Conservation (phyloP, 53 echinoderm and acorn worm genomes). For the Patiria pectinifera region DNA sequence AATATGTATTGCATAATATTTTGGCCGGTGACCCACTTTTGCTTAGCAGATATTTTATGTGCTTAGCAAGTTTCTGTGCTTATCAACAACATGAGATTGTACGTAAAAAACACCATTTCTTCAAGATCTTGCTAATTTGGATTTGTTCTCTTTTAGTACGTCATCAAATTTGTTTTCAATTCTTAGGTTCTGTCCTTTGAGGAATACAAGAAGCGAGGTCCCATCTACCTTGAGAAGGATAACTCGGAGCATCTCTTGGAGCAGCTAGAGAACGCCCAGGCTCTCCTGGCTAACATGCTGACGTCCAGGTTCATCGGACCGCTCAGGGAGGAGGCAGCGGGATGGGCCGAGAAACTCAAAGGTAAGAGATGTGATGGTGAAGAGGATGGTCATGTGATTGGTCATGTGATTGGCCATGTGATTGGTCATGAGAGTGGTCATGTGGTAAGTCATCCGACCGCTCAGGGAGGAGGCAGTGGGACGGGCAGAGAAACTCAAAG, state of each 20-base stretch:
- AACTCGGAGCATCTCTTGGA: slow-evolving; percentile 95
- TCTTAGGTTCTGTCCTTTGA: slow-evolving; percentile 86
- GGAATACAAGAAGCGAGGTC: slow-evolving; percentile 94
- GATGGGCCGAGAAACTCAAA: slow-evolving; percentile 99
- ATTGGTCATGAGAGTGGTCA: neutral
- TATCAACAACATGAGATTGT: too few relatives aligned
- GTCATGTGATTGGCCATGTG: neutral
- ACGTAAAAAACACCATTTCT: too few relatives aligned
- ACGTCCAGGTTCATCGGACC: slow-evolving; percentile 94
- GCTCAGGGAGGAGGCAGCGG: slow-evolving; percentile 95
- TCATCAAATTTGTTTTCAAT: neutral
- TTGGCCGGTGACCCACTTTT: too few relatives aligned
- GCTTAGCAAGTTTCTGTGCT: neutral
- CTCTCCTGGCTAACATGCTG: slow-evolving; percentile 93
- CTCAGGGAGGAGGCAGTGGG: slow-evolving; percentile 97
- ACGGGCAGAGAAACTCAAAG: slow-evolving; percentile 99
- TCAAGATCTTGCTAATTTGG: too few relatives aligned
- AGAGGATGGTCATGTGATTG: slow-evolving; percentile 5
- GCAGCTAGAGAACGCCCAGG: slow-evolving; percentile 98
- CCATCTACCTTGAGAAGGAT: slow-evolving; percentile 98
- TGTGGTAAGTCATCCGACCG: slow-evolving; percentile 75
- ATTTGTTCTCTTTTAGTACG: too few relatives aligned
- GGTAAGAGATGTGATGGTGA: slow-evolving; percentile 56
- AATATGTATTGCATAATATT: too few relatives aligned
- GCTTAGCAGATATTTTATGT: neutral